Evolutionary conservation across 1,140 invertebrate genomes (phyloP).

Genomic region (Pantala flavescens): DNA sequence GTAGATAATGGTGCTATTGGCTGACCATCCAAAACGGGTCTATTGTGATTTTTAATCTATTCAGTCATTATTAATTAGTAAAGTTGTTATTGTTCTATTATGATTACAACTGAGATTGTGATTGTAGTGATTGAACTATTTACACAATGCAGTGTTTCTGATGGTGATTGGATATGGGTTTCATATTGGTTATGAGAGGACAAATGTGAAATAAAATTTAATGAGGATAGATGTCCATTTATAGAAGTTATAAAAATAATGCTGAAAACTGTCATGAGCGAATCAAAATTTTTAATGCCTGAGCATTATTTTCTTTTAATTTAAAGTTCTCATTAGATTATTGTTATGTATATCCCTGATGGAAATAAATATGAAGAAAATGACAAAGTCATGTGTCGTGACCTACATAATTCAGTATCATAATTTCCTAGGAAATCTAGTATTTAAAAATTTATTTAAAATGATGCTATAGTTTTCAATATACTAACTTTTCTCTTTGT

Average conservation of each 20-base stretch:
- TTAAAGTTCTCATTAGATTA: too few relatives aligned
- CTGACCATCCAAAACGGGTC: neutral
- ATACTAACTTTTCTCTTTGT: too few relatives aligned
- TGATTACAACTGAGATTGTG: neutral
- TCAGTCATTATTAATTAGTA: constrained; percentile 1
- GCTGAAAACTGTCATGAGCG: too few relatives aligned
- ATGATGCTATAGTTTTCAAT: too few relatives aligned
- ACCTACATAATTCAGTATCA: too few relatives aligned
- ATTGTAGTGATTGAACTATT: neutral
- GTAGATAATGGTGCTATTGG: neutral
- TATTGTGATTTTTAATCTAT: neutral
- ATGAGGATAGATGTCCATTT: neutral
- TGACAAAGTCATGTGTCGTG: too few relatives aligned
- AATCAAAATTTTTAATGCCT: too few relatives aligned
- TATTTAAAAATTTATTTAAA: too few relatives aligned
- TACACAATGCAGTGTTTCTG: neutral
- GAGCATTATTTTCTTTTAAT: too few relatives aligned
- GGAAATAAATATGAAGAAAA: too few relatives aligned
- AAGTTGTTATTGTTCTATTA: neutral
- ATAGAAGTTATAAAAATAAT: neutral
- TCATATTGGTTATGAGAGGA: neutral
- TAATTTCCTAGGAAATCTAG: too few relatives aligned
- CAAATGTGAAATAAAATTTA: neutral
- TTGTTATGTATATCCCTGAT: too few relatives aligned
- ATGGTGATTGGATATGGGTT: neutral